Conservation (phyloP, 2,113 vertebrate genomes). For the Pholis gunnellus region DNA sequence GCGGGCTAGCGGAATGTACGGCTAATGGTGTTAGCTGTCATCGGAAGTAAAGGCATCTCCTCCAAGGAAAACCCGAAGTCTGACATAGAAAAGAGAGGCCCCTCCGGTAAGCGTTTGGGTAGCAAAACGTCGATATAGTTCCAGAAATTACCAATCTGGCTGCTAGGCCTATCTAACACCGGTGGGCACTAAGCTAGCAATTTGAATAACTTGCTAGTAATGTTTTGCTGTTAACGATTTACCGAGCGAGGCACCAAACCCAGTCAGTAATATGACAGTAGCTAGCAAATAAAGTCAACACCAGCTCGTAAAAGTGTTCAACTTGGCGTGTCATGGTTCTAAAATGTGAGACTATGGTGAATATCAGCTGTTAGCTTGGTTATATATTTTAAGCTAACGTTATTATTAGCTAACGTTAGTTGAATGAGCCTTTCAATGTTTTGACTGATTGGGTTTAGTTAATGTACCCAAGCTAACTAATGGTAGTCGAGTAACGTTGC, state of each 20-base stretch:
- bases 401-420: background rate
- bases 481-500: background rate
- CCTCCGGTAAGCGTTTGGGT: background rate
- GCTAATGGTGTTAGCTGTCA: constrained; percentile 10
- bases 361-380: constrained; percentile 14
- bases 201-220: background rate
- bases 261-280: background rate
- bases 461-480: constrained; percentile 16
- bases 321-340: background rate
- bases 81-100: constrained; percentile 9
- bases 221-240: constrained; percentile 11
- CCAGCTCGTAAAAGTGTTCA: background rate
- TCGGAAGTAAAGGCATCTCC: constrained; percentile 10
- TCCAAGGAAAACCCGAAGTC: constrained; percentile 25
- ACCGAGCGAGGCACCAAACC: background rate
- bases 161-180: constrained; percentile 10
- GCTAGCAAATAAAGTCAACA: background rate
- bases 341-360: background rate
- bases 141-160: background rate
- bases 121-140: background rate
- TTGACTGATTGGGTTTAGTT: background rate
- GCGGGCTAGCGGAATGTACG: constrained; percentile 46
- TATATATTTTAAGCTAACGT: background rate
- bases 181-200: constrained; percentile 1
- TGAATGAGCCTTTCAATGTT: background rate